These are phyloP conservation scores for Colossoma macropomum DNA, from an alignment of 2,113 vertebrate genomes.

Conservation along the genomic window DNA sequence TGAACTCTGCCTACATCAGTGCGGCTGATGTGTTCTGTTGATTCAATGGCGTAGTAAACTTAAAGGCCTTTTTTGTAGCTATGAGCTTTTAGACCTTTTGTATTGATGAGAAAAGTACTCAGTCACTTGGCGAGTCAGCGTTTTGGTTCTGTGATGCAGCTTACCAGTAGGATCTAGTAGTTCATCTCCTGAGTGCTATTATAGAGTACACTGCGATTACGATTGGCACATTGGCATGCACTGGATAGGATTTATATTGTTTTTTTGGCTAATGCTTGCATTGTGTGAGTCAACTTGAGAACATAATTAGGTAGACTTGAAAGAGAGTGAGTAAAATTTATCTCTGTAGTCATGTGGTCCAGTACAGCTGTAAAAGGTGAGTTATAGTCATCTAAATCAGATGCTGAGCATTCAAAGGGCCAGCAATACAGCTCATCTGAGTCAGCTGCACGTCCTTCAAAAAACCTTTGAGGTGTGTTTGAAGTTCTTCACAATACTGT, in stretches of 20 bases:
- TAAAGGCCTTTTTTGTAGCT: background rate
- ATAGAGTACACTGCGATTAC: background rate
- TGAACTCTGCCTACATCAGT: constrained; percentile 32
- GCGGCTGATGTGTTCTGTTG: constrained; percentile 3
- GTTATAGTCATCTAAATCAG: background rate
- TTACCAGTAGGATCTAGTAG: background rate
- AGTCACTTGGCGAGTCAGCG: background rate
- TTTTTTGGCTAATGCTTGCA: background rate
- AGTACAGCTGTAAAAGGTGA: background rate
- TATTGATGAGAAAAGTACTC: background rate
- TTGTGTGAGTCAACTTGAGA: background rate
- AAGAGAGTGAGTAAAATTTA: background rate
- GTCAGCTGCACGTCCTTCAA: background rate
- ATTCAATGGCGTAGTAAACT: background rate
- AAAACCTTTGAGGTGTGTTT: background rate
- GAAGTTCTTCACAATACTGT: too few relatives aligned
- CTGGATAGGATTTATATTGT: background rate
- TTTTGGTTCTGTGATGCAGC: background rate
- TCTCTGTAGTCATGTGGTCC: background rate
- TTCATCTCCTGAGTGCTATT: background rate
- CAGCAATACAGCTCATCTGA: background rate
- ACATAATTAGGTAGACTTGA: background rate
- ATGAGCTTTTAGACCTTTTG: background rate
- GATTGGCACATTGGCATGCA: background rate
- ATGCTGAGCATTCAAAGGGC: background rate